A percentile compares a stretch with the other conserved stretches of the same genome.
Evolutionary conservation across 2,888 invertebrate species (phyloP).

Genomic region (Dendrolimus houi): DNA sequence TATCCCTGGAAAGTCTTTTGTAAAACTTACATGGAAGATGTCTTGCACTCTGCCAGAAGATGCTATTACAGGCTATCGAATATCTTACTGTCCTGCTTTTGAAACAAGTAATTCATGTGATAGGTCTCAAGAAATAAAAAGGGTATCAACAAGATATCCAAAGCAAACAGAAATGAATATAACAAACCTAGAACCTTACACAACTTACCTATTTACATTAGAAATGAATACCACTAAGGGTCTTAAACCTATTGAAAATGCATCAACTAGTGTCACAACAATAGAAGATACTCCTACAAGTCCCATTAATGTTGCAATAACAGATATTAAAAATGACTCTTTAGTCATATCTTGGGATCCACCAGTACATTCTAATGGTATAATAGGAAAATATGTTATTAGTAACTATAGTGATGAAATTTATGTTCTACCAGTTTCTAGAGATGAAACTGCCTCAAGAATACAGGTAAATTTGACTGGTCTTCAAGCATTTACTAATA

Average conservation of each 20-base stretch:
- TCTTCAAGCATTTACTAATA: slow-evolving; percentile 79
- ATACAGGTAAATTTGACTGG: slow-evolving; percentile 37
- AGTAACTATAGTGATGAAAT: slow-evolving; percentile 53
- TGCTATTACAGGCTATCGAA: slow-evolving; percentile 83
- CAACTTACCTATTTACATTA: slow-evolving; percentile 83
- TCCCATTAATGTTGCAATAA: slow-evolving; percentile 77
- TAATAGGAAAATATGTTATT: slow-evolving; percentile 81
- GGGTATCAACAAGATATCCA: slow-evolving; percentile 44
- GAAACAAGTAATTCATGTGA: slow-evolving; percentile 75
- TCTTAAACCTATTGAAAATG: slow-evolving; percentile 52
- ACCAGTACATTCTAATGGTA: slow-evolving; percentile 84
- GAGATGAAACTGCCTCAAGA: slow-evolving; percentile 30
- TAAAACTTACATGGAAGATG: slow-evolving; percentile 82
- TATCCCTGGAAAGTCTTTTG: slow-evolving; percentile 50
- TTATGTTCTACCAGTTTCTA: slow-evolving; percentile 31
- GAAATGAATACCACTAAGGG: slow-evolving; percentile 73
- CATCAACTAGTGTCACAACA: slow-evolving; percentile 80
- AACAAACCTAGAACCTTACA: slow-evolving; percentile 82
- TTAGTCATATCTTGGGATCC: slow-evolving; percentile 81
- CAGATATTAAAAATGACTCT: slow-evolving; percentile 78
- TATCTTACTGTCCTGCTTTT: slow-evolving; percentile 83
- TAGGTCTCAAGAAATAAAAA: slow-evolving; percentile 1
- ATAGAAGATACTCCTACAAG: slow-evolving; percentile 79
- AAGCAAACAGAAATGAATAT: slow-evolving; percentile 74
- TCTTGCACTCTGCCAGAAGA: slow-evolving; percentile 85